Evolutionary conservation across 92 coral and sea anemone species (phyloP), one percentile per base, ranked within the genome.

Genomic region (Epizoanthus rinbou): DNA sequence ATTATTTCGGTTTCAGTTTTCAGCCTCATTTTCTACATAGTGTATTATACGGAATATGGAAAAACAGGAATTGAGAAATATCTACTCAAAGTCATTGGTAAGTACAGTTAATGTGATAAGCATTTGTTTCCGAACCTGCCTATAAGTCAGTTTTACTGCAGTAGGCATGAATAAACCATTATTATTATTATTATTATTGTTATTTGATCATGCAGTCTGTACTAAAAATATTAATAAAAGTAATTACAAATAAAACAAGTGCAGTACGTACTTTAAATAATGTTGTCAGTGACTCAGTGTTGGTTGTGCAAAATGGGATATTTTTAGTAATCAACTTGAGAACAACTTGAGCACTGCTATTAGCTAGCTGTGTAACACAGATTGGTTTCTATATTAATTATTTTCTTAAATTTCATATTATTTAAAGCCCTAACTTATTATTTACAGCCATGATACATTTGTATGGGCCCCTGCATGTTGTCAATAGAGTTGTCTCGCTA

Each of bases 21-120:
- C 45, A 90, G 98, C 84, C 87, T 97, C 56, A 80, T 85, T 18
- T 63, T 94, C 64, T 92, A 85, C 76, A 82, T 97, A 35, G 79
- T 79, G 15, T 97, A 93, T 80, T 97, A 97, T 67, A 89, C 88
- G 84, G 73, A 92, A 31, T 97, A 90, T 86, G 98, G 97, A 33
- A 88, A 90, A 63, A 89, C 88, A 31, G 99, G 99, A 1, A 37
- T 64, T 63, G 93, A 94, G 21, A 84, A 86, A 64, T 91, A 94
- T 75, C 64, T 80, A 39, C 16, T 85, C 11, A 82, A 89, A 83
- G 93, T 97, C 25, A 73, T 86, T 41, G 98, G 98, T 95, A 82
- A 79, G 98, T 69, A 1, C n/a, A 28, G 31, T 28, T 28, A 28
- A 37, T 37, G 5, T 37, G 43, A 37, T 37, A 37, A 37, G 43